phyloP scores from a whole-genome alignment of 2,113 vertebrate species.

The Typhlomys cinereus region DNA sequence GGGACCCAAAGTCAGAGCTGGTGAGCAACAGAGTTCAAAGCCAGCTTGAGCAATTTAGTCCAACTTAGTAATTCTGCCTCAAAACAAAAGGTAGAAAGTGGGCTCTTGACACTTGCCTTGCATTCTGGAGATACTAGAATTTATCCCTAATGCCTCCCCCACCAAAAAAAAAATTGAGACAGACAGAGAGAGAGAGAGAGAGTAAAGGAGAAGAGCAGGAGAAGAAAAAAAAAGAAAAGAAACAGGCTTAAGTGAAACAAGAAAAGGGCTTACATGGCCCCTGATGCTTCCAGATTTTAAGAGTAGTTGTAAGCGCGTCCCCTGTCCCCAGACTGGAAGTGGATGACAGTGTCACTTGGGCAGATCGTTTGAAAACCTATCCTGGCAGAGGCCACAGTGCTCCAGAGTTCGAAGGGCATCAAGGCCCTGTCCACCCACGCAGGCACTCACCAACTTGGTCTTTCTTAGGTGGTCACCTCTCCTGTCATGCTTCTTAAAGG shows the following conservation, averaged over 20 bases:
- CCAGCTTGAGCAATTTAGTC: not conserved
- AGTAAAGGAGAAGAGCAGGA: too few species aligned
- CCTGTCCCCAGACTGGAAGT: rapidly evolving
- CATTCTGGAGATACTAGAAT: not conserved
- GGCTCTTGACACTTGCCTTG: not conserved
- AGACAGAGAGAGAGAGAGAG: too few species aligned
- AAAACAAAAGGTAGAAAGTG: not conserved
- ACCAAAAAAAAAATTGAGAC: too few species aligned
- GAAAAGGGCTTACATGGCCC: rapidly evolving
- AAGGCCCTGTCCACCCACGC: rapidly evolving
- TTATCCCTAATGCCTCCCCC: too few species aligned
- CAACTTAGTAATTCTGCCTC: not conserved
- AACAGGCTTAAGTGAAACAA: rapidly evolving
- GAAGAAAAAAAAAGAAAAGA: not conserved
- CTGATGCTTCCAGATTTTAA: not conserved
- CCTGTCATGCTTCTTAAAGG: slow-evolving; percentile 91
- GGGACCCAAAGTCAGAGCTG: not conserved
- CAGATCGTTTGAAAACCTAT: too few species aligned
- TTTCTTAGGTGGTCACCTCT: slow-evolving; percentile 88
- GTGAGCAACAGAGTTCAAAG: not conserved
- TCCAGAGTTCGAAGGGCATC: rapidly evolving
- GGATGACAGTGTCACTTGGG: rapidly evolving
- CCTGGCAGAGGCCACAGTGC: not conserved
- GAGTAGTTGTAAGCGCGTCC: not conserved
- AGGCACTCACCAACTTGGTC: slow-evolving; percentile 85